phyloP scores from a whole-genome alignment of 2,113 vertebrate species.

The Pollachius pollachius region DNA sequence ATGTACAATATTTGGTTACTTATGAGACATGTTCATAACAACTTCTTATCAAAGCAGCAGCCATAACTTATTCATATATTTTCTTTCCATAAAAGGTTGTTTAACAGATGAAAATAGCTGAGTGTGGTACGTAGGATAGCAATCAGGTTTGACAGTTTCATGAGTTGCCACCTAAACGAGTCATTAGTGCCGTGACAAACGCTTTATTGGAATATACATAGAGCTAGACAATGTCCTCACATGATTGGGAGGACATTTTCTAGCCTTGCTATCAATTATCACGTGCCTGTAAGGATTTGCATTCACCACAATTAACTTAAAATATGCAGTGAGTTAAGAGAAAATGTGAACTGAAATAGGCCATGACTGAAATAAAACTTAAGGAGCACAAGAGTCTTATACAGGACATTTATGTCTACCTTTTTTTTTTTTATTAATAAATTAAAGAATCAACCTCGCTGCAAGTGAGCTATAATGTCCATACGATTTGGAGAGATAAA shows the following conservation, averaged over 20 bases:
- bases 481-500: conserved; percentile 42
- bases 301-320: conserved; percentile 31
- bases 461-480: too few relatives aligned
- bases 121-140: too few relatives aligned
- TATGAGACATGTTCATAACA: too few relatives aligned
- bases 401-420: conserved; percentile 33
- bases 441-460: too few relatives aligned
- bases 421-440: too few relatives aligned
- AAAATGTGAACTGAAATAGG: conserved; percentile 45
- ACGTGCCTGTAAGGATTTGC: conserved; percentile 28
- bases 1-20: too few relatives aligned
- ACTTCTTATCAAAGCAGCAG: too few relatives aligned
- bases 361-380: too few relatives aligned
- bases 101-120: too few relatives aligned
- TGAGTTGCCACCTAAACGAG: conserved; percentile 35
- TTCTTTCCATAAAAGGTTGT: conserved; percentile 8
- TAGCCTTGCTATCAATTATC: conserved; percentile 49
- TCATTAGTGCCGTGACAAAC: conserved; percentile 47
- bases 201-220: conserved; percentile 22
- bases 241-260: conserved; percentile 13
- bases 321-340: conserved; percentile 17
- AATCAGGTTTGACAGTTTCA: conserved; percentile 44
- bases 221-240: conserved; percentile 3
- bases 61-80: background rate
- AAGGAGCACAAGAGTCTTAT: too few relatives aligned